phyloP scores from a whole-genome alignment of 1,140 invertebrate species.

The Polypedilum pembai region DNA sequence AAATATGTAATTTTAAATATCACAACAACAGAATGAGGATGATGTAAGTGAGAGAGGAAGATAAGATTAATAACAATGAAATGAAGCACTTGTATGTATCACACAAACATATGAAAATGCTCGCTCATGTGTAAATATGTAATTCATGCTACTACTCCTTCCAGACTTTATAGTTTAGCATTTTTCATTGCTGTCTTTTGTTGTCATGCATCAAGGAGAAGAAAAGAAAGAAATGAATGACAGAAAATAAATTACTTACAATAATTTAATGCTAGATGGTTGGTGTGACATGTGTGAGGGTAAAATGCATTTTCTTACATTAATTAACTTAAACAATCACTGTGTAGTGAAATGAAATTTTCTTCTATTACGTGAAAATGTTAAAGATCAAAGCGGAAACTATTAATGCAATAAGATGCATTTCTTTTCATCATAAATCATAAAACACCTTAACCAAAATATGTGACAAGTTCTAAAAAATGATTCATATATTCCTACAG shows the following conservation, averaged over 20 bases:
- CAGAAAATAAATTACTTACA: constrained; percentile 27
- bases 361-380: not conserved
- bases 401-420: constrained; percentile 23
- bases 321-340: constrained; percentile 27
- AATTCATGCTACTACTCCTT: not conserved
- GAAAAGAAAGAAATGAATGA: not conserved
- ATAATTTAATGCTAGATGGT: not conserved
- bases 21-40: not conserved
- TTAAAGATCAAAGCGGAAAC: not conserved
- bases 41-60: not conserved
- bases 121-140: constrained; percentile 24
- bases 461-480: not conserved
- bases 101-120: not conserved
- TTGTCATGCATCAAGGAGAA: not conserved
- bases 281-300: not conserved
- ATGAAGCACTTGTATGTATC: constrained; percentile 16
- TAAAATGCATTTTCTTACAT: constrained; percentile 1
- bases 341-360: constrained; percentile 21
- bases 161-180: constrained; percentile 24
- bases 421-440: not conserved
- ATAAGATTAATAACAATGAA: constrained; percentile 24
- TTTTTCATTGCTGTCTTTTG: constrained; percentile 25
- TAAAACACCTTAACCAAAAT: not conserved
- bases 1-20: no score
- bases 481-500: not conserved